Evolutionary conservation across 2,113 vertebrate species (phyloP).

Genomic region (Leptodactylus fuscus): DNA sequence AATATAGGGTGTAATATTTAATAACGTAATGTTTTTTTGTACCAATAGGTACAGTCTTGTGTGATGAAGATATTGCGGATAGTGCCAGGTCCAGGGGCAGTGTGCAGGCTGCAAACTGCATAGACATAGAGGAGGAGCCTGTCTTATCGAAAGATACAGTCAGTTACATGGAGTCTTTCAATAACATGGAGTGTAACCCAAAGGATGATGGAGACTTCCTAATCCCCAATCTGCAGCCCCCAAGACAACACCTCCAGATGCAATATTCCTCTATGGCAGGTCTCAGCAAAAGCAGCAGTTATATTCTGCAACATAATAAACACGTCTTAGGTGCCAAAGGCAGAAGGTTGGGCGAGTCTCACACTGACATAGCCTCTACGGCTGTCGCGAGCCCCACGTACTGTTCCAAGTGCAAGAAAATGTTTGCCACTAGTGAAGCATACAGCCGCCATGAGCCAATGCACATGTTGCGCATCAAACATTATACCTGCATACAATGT

Average conservation of each 20-base stretch:
- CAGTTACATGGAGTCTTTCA: not conserved
- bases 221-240: not conserved
- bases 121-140: not conserved
- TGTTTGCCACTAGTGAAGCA: conserved; percentile 22
- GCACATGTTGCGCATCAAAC: conserved; percentile 16
- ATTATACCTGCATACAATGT: conserved; percentile 64
- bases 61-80: no score
- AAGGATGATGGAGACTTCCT: not conserved
- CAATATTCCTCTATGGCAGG: not conserved
- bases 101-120: no score
- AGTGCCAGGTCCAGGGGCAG: not conserved
- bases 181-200: not conserved
- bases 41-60: no score
- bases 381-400: not conserved
- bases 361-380: not conserved
- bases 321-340: not conserved
- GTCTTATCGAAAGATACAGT: not conserved
- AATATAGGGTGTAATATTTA: no score
- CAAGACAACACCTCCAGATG: not conserved
- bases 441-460: conserved; percentile 8
- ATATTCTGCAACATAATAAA: not conserved
- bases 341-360: not conserved
- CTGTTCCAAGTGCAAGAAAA: conserved; percentile 28
- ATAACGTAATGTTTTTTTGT: no score
- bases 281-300: not conserved